phyloP scores from a whole-genome alignment of 2,113 vertebrate genomes.

The Gymnobelideus leadbeateri region DNA sequence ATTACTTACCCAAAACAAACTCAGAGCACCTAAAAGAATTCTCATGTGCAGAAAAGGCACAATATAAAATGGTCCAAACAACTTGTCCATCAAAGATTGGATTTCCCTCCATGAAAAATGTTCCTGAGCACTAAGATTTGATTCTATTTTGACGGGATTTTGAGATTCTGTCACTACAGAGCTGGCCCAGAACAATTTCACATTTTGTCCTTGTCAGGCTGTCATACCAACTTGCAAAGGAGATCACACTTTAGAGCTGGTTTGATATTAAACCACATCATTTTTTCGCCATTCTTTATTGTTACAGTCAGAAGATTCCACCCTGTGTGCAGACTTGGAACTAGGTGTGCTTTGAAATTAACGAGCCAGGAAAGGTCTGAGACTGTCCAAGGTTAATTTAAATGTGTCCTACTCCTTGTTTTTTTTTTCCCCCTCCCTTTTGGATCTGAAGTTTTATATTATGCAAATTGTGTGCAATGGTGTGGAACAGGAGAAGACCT shows the following conservation, averaged over 20 bases:
- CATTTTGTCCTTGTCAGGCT: background rate
- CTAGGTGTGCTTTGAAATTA: constrained; percentile 57
- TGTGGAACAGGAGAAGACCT: constrained; percentile 57
- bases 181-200: background rate
- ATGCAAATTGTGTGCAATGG: constrained; percentile 64
- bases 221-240: background rate
- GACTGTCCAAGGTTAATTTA: constrained; percentile 31
- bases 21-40: constrained; percentile 18
- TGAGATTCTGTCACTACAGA: background rate
- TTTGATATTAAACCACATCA: constrained; percentile 3
- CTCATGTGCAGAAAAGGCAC: constrained; percentile 17
- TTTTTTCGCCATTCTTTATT: constrained; percentile 43
- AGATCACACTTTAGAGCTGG: background rate
- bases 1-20: constrained; percentile 4
- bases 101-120: constrained; percentile 49
- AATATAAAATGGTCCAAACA: background rate
- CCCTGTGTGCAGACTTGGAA: background rate
- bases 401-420: background rate
- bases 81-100: background rate
- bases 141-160: background rate
- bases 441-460: constrained; percentile 69
- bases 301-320: constrained; percentile 42
- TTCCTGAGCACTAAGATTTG: background rate
- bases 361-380: constrained; percentile 58
- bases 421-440: background rate